These are phyloP conservation scores for Moxostoma hubbsi DNA, from an alignment of 2,797 vertebrate genomes.

Conservation along the genomic window DNA sequence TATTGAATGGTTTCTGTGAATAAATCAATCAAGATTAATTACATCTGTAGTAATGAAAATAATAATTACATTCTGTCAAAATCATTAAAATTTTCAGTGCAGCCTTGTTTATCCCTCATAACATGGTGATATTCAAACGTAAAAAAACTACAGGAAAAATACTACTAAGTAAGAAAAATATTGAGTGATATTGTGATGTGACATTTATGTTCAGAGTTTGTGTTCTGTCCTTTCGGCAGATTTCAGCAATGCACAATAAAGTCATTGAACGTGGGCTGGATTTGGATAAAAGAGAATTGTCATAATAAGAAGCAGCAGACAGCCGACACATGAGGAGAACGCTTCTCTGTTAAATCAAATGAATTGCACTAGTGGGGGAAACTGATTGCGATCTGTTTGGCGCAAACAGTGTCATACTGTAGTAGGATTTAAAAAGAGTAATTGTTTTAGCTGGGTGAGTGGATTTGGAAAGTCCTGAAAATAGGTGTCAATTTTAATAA, in stretches of 20 bases:
- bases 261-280: constrained; percentile 85
- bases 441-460: constrained; percentile 81
- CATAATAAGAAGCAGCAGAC: constrained; percentile 90
- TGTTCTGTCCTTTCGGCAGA: constrained; percentile 74
- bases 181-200: constrained; percentile 55
- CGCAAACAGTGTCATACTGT: constrained; percentile 86
- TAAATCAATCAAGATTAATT: background rate
- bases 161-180: constrained; percentile 19
- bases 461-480: constrained; percentile 81
- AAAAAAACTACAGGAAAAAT: constrained; percentile 23
- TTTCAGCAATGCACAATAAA: constrained; percentile 85
- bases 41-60: background rate
- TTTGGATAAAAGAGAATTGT: constrained; percentile 86
- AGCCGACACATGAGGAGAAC: constrained; percentile 85
- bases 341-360: constrained; percentile 89
- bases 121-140: background rate
- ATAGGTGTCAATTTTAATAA: constrained; percentile 84
- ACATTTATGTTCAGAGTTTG: constrained; percentile 69
- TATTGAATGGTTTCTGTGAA: background rate
- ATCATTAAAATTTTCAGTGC: background rate
- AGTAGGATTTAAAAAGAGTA: constrained; percentile 82
- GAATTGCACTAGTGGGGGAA: constrained; percentile 84
- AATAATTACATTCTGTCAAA: background rate
- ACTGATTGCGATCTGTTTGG: constrained; percentile 86
- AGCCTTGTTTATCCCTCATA: background rate